Conservation (phyloP, 2,113 vertebrate species). For the Australoheros scitulus region DNA sequence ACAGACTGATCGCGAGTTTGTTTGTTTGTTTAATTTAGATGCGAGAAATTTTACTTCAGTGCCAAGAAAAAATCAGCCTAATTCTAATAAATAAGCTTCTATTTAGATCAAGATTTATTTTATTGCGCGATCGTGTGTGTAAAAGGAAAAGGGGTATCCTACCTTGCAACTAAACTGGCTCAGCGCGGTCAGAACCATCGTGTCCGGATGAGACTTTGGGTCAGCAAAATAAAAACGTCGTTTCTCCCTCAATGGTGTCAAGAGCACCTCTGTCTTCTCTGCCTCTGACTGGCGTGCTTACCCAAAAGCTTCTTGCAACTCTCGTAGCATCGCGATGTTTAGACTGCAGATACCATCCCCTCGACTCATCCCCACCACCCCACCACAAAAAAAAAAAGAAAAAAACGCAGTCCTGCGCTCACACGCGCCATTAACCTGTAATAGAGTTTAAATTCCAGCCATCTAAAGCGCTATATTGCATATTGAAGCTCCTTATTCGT, state of each 20-base stretch:
- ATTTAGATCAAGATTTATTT: not conserved
- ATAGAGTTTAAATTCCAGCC: not conserved
- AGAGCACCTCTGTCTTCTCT: slow-evolving; percentile 42
- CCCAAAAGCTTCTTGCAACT: slow-evolving; percentile 56
- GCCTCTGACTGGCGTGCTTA: slow-evolving; percentile 40
- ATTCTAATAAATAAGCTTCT: not conserved
- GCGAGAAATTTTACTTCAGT: not conserved
- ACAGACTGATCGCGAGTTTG: not conserved
- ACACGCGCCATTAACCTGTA: slow-evolving; percentile 1
- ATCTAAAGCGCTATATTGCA: not conserved
- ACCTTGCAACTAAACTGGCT: slow-evolving; percentile 75
- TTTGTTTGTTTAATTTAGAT: not conserved
- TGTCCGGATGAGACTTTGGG: slow-evolving; percentile 24
- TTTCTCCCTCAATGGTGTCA: slow-evolving; percentile 43
- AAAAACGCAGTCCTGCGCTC: not conserved
- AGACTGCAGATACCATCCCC: slow-evolving; percentile 35
- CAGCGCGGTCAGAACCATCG: slow-evolving; percentile 74
- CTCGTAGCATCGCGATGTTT: slow-evolving; percentile 74
- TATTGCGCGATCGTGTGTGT: not conserved
- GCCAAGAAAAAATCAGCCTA: not conserved
- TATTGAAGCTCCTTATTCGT: not conserved
- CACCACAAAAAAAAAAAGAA: too few species aligned
- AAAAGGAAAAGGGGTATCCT: slow-evolving; percentile 29
- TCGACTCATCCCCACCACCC: not conserved
- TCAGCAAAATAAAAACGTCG: slow-evolving; percentile 5